Percentiles rank a stretch among this genome's conserved stretches.
phyloP scores from a whole-genome alignment of 2,888 invertebrate genomes.

The Slavum lentiscoides region DNA sequence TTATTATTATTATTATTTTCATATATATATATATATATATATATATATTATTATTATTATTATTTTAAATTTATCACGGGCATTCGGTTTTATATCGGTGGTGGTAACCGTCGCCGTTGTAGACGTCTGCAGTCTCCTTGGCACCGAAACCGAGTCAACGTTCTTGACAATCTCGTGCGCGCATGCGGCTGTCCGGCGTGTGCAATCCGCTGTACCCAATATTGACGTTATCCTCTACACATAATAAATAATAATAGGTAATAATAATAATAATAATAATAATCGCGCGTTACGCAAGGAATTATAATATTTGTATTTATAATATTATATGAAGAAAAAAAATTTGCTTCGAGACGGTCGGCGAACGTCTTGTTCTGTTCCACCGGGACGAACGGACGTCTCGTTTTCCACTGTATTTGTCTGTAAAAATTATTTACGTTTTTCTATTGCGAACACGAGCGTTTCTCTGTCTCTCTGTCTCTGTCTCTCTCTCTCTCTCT shows the following conservation, averaged over 20 bases:
- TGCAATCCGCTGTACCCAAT: not conserved
- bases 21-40: no score
- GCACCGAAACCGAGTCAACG: conserved; percentile 52
- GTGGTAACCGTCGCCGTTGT: no score
- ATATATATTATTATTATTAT: no score
- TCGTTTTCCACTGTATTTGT: not conserved
- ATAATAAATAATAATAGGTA: no score
- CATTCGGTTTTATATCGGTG: not conserved
- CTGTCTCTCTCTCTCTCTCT: not conserved
- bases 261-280: no score
- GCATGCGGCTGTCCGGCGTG: not conserved
- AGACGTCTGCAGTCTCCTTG: conserved; percentile 37
- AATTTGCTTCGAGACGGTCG: not conserved
- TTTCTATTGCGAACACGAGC: conserved; percentile 1
- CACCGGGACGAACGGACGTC: not conserved
- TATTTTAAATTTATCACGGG: conserved; percentile 3
- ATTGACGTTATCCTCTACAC: no score
- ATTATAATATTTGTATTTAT: not conserved
- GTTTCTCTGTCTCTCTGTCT: conserved; percentile 3
- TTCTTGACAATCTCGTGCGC: conserved; percentile 46
- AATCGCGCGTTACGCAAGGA: not conserved
- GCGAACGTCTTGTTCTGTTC: not conserved
- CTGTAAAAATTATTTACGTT: no score
- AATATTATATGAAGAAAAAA: conserved; percentile 6
- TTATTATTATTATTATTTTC: not conserved